phyloP scores from a whole-genome alignment of 2,888 invertebrate genomes.

The Deilephila elpenor region DNA sequence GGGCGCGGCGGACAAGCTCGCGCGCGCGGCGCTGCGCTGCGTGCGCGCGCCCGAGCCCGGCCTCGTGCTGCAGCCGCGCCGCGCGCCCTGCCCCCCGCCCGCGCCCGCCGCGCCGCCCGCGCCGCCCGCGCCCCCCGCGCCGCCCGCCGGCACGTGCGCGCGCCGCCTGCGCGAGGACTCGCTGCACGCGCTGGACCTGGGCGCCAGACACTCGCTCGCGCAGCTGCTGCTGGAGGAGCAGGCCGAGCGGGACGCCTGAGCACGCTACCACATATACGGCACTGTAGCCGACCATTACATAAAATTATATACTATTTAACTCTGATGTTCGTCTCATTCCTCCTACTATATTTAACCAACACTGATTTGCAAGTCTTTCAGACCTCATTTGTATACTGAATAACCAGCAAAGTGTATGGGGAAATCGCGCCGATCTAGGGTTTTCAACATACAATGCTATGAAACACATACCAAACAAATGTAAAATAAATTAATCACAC shows the following conservation, averaged over 20 bases:
- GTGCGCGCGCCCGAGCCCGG: slow-evolving; percentile 93
- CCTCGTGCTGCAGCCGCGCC: slow-evolving; percentile 66
- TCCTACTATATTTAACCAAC: too few relatives aligned
- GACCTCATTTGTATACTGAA: too few relatives aligned
- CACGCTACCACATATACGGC: background rate
- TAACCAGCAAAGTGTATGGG: too few relatives aligned
- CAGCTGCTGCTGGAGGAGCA: slow-evolving; percentile 44
- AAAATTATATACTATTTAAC: too few relatives aligned
- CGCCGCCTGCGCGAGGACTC: slow-evolving; percentile 23
- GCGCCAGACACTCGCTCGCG: slow-evolving; percentile 54
- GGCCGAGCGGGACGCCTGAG: slow-evolving; percentile 27
- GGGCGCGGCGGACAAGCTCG: slow-evolving; percentile 44
- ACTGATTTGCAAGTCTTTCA: too few relatives aligned
- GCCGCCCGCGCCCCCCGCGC: slow-evolving; percentile 27
- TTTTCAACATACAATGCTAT: too few relatives aligned
- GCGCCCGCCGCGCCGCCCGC: slow-evolving; percentile 15
- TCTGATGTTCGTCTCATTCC: too few relatives aligned
- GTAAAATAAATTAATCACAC: too few relatives aligned
- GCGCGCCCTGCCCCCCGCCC: slow-evolving; percentile 40
- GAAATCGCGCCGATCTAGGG: too few relatives aligned
- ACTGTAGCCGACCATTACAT: background rate
- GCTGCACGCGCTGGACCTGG: slow-evolving; percentile 57
- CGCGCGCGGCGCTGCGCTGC: slow-evolving; percentile 87
- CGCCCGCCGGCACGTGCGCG: slow-evolving; percentile 30
- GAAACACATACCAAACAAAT: too few relatives aligned